Evolutionary conservation across 2,888 invertebrate species (phyloP).

Genomic region (Dryomyza anilis): DNA sequence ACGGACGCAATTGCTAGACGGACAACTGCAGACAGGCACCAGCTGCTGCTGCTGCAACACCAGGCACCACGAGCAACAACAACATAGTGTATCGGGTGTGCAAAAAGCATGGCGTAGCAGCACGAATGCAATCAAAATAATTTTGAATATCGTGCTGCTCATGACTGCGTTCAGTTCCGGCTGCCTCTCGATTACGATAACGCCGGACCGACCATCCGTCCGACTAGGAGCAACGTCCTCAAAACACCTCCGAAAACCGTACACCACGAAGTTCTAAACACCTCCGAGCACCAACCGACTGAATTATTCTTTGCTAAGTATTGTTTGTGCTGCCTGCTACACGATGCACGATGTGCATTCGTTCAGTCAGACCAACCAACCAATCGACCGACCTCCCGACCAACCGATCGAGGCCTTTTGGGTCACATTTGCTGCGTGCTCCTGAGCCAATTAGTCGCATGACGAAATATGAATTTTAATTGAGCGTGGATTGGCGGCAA

Average conservation of each 20-base stretch:
- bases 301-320: no score
- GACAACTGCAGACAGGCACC: background rate
- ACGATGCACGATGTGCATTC: no score
- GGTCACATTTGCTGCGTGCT: conserved; percentile 23
- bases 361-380: no score
- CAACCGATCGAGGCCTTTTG: conserved; percentile 1
- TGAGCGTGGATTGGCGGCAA: conserved; percentile 15
- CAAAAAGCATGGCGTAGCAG: background rate
- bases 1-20: no score
- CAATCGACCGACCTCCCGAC: background rate
- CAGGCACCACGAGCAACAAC: background rate
- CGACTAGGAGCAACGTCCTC: background rate
- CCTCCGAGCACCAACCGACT: no score
- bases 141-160: background rate
- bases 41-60: background rate
- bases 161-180: background rate
- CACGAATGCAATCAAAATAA: background rate
- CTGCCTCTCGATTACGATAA: background rate
- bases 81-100: no score
- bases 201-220: background rate
- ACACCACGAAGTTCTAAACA: no score
- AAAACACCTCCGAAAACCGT: no score
- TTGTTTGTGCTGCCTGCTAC: background rate
- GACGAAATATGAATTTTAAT: conserved; percentile 27
- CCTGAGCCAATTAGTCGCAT: conserved; percentile 25